phyloP scores from a whole-genome alignment of 2,113 vertebrate genomes.

The Myotis davidii region DNA sequence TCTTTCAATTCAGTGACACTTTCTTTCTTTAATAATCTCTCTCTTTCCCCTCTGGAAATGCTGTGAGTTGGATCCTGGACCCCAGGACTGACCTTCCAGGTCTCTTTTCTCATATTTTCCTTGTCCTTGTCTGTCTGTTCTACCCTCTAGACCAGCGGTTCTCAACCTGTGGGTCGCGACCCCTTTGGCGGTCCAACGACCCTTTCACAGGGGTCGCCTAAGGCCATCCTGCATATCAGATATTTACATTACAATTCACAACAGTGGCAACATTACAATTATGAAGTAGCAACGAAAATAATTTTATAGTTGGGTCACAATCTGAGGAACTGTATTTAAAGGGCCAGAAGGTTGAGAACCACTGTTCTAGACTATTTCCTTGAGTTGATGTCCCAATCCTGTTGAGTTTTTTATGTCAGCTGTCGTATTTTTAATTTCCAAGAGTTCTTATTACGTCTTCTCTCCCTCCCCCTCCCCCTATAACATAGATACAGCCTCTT shows the following conservation, averaged over 20 bases:
- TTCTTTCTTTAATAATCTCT: slow-evolving; percentile 2
- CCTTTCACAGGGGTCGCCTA: too few relatives aligned
- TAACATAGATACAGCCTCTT: background rate
- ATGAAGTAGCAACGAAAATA: too few relatives aligned
- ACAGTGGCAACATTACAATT: too few relatives aligned
- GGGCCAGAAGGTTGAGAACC: too few relatives aligned
- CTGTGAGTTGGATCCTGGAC: background rate
- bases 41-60: background rate
- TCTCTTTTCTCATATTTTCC: background rate
- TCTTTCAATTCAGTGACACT: slow-evolving; percentile 9
- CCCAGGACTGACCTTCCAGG: background rate
- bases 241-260: too few relatives aligned
- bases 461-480: background rate
- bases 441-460: slow-evolving; percentile 21
- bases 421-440: slow-evolving; percentile 31
- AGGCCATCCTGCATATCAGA: too few relatives aligned
- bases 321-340: background rate
- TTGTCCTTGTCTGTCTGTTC: slow-evolving; percentile 19
- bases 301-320: too few relatives aligned
- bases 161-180: too few relatives aligned
- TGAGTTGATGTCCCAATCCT: background rate
- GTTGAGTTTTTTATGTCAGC: slow-evolving; percentile 6
- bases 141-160: background rate
- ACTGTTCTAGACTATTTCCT: background rate
- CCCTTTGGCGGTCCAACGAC: too few relatives aligned